Percentiles rank a stretch among this genome's conserved stretches.
Evolutionary conservation across 2,113 vertebrate species (phyloP).

Genomic region (Catagonus wagneri): DNA sequence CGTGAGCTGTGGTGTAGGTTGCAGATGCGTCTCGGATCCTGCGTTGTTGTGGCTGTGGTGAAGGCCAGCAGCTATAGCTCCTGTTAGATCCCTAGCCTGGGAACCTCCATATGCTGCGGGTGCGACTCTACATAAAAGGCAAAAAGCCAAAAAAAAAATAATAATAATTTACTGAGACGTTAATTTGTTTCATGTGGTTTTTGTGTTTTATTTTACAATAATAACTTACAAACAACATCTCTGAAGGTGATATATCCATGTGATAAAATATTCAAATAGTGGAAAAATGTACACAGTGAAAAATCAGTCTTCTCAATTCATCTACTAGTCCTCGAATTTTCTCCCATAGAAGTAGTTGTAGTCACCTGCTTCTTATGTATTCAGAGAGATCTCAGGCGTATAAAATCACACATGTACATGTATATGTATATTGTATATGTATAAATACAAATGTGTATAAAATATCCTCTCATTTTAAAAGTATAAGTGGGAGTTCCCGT

Average conservation of each 20-base stretch:
- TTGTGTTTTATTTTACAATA: conserved; percentile 1
- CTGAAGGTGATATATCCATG: background rate
- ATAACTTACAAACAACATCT: background rate
- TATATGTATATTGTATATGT: background rate
- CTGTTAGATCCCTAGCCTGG: too few relatives aligned
- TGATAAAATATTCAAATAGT: background rate
- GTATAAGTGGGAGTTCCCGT: background rate
- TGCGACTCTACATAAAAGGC: too few relatives aligned
- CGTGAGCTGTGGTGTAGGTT: too few relatives aligned
- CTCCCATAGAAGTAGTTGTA: background rate
- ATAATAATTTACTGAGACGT: background rate
- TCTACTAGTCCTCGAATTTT: background rate
- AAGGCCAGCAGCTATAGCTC: too few relatives aligned
- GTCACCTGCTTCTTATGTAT: background rate
- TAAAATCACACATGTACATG: background rate
- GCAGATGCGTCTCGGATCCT: too few relatives aligned
- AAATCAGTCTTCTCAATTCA: background rate
- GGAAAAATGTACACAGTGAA: background rate
- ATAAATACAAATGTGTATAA: background rate
- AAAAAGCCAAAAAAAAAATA: too few relatives aligned
- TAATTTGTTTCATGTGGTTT: background rate
- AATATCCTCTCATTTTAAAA: background rate
- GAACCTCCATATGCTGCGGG: too few relatives aligned
- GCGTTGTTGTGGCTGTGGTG: too few relatives aligned
- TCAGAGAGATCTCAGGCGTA: background rate